Conservation (phyloP, 1,140 invertebrate genomes). For the Magallana ariakensis region DNA sequence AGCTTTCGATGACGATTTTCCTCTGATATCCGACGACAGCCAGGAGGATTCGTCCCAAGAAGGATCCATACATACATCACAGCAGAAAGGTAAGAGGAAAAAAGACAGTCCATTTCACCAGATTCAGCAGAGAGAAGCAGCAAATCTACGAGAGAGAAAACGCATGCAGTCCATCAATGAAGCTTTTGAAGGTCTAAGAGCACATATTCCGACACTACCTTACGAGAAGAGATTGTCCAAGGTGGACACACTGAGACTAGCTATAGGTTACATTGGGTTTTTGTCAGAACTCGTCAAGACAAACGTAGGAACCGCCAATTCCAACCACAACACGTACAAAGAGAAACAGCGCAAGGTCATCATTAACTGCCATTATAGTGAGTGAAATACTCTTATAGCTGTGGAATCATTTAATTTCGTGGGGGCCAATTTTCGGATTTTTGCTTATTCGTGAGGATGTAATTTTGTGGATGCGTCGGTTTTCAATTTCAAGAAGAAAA, state of each 20-base stretch:
- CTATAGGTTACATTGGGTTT: slow-evolving; percentile 96
- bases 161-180: slow-evolving; percentile 80
- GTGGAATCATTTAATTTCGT: no score
- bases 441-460: no score
- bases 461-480: no score
- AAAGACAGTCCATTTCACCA: neutral
- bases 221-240: slow-evolving; percentile 76
- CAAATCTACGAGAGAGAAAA: slow-evolving; percentile 77
- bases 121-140: slow-evolving; percentile 75
- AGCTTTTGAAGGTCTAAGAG: slow-evolving; percentile 77
- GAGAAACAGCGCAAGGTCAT: neutral
- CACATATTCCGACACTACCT: slow-evolving; percentile 71
- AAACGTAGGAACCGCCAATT: neutral
- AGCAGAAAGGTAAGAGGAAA: slow-evolving; percentile 15
- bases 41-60: neutral
- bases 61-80: neutral
- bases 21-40: neutral
- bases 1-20: neutral
- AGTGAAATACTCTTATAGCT: neutral
- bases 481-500: no score
- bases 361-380: slow-evolving; percentile 10
- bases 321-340: neutral
- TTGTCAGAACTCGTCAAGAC: slow-evolving; percentile 85
- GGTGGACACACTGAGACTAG: slow-evolving; percentile 93
- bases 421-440: no score